Conservation (phyloP, 92 coral and sea anemone species). For the Micromussa lordhowensis region DNA sequence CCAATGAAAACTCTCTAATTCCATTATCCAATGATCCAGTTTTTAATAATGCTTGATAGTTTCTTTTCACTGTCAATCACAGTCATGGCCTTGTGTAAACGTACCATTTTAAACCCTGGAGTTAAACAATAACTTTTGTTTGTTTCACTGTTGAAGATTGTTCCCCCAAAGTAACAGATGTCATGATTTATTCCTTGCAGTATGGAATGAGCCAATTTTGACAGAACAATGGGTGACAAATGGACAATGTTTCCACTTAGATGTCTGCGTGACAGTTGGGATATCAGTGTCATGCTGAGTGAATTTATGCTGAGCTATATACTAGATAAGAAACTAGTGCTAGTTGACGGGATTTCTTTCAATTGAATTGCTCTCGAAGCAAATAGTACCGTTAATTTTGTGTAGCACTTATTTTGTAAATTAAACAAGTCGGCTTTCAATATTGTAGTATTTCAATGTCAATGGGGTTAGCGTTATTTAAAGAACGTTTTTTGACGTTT, state of each 20-base stretch:
- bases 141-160: background rate
- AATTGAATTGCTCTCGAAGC: background rate
- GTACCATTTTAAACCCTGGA: no score
- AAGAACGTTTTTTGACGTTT: background rate
- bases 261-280: background rate
- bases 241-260: background rate
- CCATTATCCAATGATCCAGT: no score
- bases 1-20: no score
- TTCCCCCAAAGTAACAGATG: background rate
- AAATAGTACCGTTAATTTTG: background rate
- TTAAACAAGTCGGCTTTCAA: background rate
- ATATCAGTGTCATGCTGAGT: background rate
- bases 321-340: background rate
- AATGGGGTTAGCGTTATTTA: background rate
- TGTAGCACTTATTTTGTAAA: background rate
- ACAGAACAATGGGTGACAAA: background rate
- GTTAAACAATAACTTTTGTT: no score
- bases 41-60: no score
- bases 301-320: background rate
- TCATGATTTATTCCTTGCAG: conserved; percentile 7
- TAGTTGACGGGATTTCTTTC: background rate
- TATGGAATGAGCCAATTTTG: conserved; percentile 28
- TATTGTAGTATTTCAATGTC: background rate
- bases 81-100: no score
- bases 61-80: no score